phyloP scores from a whole-genome alignment of 2,797 vertebrate genomes.

The Gallinago solitaria region DNA sequence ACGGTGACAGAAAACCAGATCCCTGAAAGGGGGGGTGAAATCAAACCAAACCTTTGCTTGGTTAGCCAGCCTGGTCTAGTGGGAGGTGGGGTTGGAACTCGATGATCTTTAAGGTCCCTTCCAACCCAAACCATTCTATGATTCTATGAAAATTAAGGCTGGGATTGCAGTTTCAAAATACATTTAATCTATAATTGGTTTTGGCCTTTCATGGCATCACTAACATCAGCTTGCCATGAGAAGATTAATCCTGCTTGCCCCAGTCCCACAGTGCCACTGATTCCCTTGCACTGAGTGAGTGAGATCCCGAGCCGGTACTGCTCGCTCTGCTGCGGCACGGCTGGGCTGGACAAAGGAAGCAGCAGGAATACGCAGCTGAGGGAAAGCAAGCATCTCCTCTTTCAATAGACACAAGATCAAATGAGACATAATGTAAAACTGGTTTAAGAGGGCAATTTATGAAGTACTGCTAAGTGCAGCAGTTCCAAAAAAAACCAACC shows the following conservation, averaged over 20 bases:
- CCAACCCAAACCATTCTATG: too few species aligned
- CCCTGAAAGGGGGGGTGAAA: not conserved
- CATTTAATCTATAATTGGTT: not conserved
- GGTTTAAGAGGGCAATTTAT: not conserved
- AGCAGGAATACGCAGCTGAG: not conserved
- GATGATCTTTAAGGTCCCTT: too few species aligned
- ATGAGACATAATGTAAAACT: not conserved
- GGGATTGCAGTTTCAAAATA: not conserved
- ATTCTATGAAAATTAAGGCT: not conserved
- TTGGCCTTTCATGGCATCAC: too few species aligned
- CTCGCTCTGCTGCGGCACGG: accelerated
- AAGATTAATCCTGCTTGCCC: not conserved
- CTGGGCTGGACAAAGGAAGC: not conserved
- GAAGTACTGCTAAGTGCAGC: not conserved
- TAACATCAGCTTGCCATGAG: not conserved
- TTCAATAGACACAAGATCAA: not conserved
- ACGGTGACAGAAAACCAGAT: not conserved
- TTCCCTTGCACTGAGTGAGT: accelerated
- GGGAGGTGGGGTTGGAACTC: too few species aligned
- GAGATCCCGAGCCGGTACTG: not conserved
- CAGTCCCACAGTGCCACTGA: not conserved
- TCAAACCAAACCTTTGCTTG: not conserved
- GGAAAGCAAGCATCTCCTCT: not conserved
- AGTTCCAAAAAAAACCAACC: not conserved
- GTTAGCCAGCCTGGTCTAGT: not conserved